Evolutionary conservation across 2,797 vertebrate species (phyloP).

Genomic region (Tragopan temminckii): DNA sequence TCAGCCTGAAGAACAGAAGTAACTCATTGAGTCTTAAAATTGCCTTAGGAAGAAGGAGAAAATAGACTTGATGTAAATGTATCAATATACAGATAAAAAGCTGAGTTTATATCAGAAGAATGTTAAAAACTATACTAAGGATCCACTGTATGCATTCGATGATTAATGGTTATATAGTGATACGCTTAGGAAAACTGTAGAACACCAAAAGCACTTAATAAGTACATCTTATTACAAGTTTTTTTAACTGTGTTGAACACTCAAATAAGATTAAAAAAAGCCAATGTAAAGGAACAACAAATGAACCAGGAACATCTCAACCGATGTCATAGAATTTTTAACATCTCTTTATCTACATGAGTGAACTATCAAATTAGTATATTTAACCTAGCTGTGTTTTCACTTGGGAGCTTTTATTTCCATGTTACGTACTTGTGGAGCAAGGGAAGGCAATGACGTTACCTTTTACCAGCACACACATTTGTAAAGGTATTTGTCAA

Average conservation of each 20-base stretch:
- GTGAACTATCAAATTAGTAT: not conserved
- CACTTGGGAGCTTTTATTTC: not conserved
- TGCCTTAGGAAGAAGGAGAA: not conserved
- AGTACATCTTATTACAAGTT: not conserved
- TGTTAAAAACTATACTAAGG: rapidly evolving
- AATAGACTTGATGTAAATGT: not conserved
- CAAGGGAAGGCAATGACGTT: too few relatives aligned
- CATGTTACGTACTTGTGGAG: not conserved
- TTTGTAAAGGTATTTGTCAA: too few relatives aligned
- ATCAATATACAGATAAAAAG: not conserved
- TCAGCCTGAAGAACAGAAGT: not conserved
- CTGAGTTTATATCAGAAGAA: not conserved
- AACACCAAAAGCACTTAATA: not conserved
- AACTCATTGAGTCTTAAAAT: not conserved
- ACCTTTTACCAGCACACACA: too few relatives aligned
- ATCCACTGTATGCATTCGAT: not conserved
- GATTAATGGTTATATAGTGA: not conserved
- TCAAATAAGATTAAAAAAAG: not conserved
- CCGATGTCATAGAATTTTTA: not conserved
- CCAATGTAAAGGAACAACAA: not conserved
- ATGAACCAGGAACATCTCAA: not conserved
- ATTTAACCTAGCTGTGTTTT: not conserved
- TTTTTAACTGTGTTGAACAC: not conserved
- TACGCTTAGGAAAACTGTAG: not conserved
- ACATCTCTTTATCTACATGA: not conserved